Evolutionary conservation across 1,140 invertebrate genomes (phyloP).

Genomic region (Bactericera cockerelli): DNA sequence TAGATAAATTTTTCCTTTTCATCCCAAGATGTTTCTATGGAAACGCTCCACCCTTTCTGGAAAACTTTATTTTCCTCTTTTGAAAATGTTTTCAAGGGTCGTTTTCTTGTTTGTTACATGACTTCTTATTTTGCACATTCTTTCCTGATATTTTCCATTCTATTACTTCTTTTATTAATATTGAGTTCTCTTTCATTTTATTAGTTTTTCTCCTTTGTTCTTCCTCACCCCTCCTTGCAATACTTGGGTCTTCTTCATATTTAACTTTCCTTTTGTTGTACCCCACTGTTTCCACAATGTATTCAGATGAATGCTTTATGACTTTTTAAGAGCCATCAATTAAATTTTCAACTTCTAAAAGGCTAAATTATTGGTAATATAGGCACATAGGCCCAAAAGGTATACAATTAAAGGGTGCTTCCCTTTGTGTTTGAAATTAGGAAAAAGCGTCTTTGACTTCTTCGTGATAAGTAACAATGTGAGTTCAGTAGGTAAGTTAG

Average conservation of each 20-base stretch:
- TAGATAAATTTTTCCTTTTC: background rate
- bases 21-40: slow-evolving; percentile 5
- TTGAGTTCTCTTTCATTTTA: slow-evolving; percentile 7
- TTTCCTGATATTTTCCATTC: slow-evolving; percentile 7
- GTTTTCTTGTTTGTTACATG: slow-evolving; percentile 8
- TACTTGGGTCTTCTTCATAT: background rate
- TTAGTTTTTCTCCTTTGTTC: background rate
- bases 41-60: slow-evolving; percentile 8
- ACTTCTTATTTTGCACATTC: slow-evolving; percentile 7
- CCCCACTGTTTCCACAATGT: background rate
- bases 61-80: background rate
- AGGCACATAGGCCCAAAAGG: too few relatives aligned
- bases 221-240: too few relatives aligned
- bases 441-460: too few relatives aligned
- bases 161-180: slow-evolving; percentile 6
- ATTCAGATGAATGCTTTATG: too few relatives aligned
- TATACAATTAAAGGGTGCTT: too few relatives aligned
- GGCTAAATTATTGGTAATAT: too few relatives aligned
- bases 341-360: too few relatives aligned
- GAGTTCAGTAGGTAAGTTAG: too few relatives aligned
- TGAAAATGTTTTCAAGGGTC: background rate
- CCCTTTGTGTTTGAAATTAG: too few relatives aligned
- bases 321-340: background rate
- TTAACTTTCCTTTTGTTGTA: slow-evolving; percentile 6
- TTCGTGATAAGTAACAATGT: too few relatives aligned